A percentile compares a stretch with the other conserved stretches of the same genome.
phyloP scores from a whole-genome alignment of 2,888 invertebrate genomes.

The Pyrrhosoma nymphula region DNA sequence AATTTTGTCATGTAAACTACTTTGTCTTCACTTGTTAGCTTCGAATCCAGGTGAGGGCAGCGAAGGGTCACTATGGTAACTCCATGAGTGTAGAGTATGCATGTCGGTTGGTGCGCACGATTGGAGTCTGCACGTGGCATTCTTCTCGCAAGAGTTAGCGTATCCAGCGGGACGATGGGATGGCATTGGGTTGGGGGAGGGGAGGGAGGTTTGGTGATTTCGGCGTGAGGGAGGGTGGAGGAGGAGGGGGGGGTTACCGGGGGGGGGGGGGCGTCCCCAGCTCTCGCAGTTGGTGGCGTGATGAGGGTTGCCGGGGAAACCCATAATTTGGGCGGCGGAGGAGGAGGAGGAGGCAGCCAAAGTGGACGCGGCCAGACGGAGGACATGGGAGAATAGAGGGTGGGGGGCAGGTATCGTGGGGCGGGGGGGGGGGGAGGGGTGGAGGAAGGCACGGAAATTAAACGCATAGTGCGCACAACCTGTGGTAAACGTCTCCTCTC shows the following conservation, averaged over 20 bases:
- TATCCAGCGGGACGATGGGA: too few relatives aligned
- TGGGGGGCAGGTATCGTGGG: not conserved
- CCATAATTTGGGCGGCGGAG: constrained; percentile 35
- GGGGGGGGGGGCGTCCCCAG: not conserved
- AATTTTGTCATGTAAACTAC: too few relatives aligned
- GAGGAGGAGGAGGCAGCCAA: not conserved
- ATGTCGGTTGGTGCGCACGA: too few relatives aligned
- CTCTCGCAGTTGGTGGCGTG: constrained; percentile 42
- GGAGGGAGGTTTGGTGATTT: too few relatives aligned
- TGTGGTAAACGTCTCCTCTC: constrained; percentile 37
- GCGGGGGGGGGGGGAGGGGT: not conserved
- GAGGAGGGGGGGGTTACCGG: not conserved
- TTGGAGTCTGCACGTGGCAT: too few relatives aligned
- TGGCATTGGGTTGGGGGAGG: too few relatives aligned
- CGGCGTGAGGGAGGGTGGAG: too few relatives aligned
- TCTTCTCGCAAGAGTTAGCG: too few relatives aligned
- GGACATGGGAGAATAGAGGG: not conserved
- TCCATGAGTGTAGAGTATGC: too few relatives aligned
- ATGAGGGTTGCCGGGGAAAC: constrained; percentile 57
- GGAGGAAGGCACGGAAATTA: constrained; percentile 33
- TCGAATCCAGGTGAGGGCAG: too few relatives aligned
- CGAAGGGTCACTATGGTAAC: too few relatives aligned
- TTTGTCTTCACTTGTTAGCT: too few relatives aligned
- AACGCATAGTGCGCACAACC: constrained; percentile 47
- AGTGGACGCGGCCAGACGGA: not conserved